These are phyloP conservation scores for Ligdia adustata DNA, from an alignment of 2,888 invertebrate genomes.

Conservation along the genomic window DNA sequence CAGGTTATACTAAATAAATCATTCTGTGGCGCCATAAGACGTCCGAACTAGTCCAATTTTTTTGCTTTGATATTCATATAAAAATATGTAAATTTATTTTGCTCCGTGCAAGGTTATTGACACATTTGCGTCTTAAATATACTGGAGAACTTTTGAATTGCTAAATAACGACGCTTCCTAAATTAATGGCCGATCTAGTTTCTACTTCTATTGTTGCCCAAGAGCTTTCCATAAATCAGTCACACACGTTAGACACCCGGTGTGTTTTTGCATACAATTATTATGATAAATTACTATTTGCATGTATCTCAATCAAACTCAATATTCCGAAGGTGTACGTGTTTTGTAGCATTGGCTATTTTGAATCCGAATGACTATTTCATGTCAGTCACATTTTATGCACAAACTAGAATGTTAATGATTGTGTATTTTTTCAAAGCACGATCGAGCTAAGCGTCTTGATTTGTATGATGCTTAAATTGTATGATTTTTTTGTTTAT, in stretches of 20 bases:
- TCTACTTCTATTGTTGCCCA: slow-evolving; percentile 50
- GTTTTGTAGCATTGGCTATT: slow-evolving; percentile 47
- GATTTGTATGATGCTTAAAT: slow-evolving; percentile 16
- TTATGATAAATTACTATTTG: slow-evolving; percentile 44
- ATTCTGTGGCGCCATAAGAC: slow-evolving; percentile 47
- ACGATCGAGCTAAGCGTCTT: slow-evolving; percentile 11
- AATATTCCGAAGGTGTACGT: slow-evolving; percentile 51
- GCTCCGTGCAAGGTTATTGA: slow-evolving; percentile 75
- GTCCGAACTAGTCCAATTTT: slow-evolving; percentile 46
- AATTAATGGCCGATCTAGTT: slow-evolving; percentile 68
- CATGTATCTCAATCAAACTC: slow-evolving; percentile 29
- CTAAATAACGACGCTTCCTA: slow-evolving; percentile 64
- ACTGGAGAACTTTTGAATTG: slow-evolving; percentile 62
- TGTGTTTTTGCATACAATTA: slow-evolving; percentile 32
- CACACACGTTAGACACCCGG: slow-evolving; percentile 37
- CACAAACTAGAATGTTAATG: slow-evolving; percentile 45
- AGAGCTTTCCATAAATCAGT: slow-evolving; percentile 56
- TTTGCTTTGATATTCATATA: slow-evolving; percentile 60
- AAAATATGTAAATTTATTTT: slow-evolving; percentile 71
- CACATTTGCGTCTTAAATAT: slow-evolving; percentile 66
- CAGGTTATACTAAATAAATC: slow-evolving; percentile 46
- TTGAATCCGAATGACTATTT: slow-evolving; percentile 57
- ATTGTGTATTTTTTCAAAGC: slow-evolving; percentile 29
- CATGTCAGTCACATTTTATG: slow-evolving; percentile 46
- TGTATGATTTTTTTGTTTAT: slow-evolving; percentile 12